Percentiles rank a stretch among this genome's conserved stretches.
phyloP scores from a whole-genome alignment of 2,888 invertebrate genomes.

The Rhingia rostrata region DNA sequence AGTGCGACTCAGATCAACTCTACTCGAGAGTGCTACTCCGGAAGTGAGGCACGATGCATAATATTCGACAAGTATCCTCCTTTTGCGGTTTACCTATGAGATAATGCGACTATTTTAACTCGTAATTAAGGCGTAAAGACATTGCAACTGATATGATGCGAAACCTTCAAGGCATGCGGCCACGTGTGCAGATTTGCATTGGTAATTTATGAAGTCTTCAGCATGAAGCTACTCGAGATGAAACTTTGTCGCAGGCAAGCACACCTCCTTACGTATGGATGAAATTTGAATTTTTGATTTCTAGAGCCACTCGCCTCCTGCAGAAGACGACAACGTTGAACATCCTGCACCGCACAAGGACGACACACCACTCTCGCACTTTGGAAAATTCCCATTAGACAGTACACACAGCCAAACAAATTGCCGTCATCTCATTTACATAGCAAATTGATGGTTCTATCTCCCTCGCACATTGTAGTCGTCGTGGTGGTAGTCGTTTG shows the following conservation, averaged over 20 bases:
- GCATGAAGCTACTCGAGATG: slow-evolving; percentile 5
- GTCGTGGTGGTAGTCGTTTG: not conserved
- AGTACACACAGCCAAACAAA: slow-evolving; percentile 28
- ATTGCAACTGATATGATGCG: not conserved
- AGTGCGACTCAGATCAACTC: slow-evolving; percentile 57
- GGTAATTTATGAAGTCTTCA: slow-evolving; percentile 9
- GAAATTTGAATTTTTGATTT: slow-evolving; percentile 65
- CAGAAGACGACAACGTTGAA: not conserved
- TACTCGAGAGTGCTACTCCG: slow-evolving; percentile 27
- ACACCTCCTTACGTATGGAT: slow-evolving; percentile 47
- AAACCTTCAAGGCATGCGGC: not conserved
- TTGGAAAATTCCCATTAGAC: slow-evolving; percentile 3
- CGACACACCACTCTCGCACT: slow-evolving; percentile 1
- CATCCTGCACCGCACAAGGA: slow-evolving; percentile 12
- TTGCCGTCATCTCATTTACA: slow-evolving; percentile 55
- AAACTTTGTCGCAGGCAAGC: slow-evolving; percentile 15
- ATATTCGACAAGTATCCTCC: not conserved
- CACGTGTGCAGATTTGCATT: slow-evolving; percentile 41
- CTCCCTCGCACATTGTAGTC: not conserved
- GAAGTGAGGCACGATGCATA: slow-evolving; percentile 22
- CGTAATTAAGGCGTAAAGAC: slow-evolving; percentile 51
- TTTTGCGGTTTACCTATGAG: too few species aligned
- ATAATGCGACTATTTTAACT: slow-evolving; percentile 28
- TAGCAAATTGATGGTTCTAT: slow-evolving; percentile 49
- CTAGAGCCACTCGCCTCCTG: not conserved